Evolutionary conservation across 2,888 invertebrate species (phyloP), one percentile per base, ranked within the genome.

Genomic region (Sphecodes monilicornis): DNA sequence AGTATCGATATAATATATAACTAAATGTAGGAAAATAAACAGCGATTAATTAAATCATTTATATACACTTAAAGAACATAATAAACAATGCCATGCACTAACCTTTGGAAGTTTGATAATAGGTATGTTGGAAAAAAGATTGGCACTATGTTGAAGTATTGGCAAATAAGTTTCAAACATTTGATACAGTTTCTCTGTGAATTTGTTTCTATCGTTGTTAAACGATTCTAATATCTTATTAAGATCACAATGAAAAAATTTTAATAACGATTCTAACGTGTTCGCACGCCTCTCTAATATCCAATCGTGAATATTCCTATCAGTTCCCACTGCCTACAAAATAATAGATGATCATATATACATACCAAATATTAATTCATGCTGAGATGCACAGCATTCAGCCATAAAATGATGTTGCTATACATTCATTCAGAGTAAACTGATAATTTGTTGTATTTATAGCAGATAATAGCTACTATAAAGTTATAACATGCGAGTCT

Each of bases 81-180:
- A 39, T 50, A 76, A 74, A 36, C 29, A 41, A 18, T 74, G 39
- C 66, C n/a, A 32, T 22, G n/a, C 41, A 46, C 87, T 41, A 92
- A 97, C 98, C 96, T 98, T 98, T 22, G 98, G 98, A 90, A 98
- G 96, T 92, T 97, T 97, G 86, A 98, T 95, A 94, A 97, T 97
- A 22, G 98, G 98, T 89, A 98, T 96, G 91, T 97, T 96, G 88
- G 97, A 97, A 94, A 98, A 98, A 88, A 97, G 96, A 94, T 98
- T 98, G 73, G 98, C 97, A 72, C 97, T 97, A 91, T 97, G 97
- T 93, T 97, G 97, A 85, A 98, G 95, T 92, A 98, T 97, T 36
- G 98, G 98, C 76, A 98, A 96, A 94, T 98, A 98, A n/a, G 97
- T 97, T 95, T 98, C 98, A 94, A 98, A 97, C 92, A 98, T 97